These are phyloP conservation scores for Zapus hudsonius DNA, from an alignment of 2,113 vertebrate species.

Conservation along the genomic window DNA sequence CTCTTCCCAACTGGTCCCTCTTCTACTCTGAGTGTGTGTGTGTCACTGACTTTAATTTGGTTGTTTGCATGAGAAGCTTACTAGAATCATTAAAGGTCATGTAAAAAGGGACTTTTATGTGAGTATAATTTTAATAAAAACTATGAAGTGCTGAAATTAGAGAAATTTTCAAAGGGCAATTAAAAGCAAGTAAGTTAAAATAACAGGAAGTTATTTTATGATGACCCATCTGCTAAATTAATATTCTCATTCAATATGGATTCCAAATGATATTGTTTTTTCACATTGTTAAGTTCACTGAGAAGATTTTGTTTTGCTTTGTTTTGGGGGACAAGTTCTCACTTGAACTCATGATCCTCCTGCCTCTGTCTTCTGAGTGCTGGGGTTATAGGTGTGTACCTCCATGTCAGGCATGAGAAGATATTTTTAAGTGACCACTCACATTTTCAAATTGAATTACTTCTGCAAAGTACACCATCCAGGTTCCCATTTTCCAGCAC, in stretches of 20 bases:
- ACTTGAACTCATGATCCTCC: neutral
- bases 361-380: neutral
- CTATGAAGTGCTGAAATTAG: neutral
- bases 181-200: conserved; percentile 46
- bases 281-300: conserved; percentile 20
- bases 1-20: too few species aligned
- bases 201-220: conserved; percentile 45
- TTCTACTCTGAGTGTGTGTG: too few species aligned
- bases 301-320: neutral
- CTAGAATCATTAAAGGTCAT: neutral
- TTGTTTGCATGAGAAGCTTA: too few species aligned
- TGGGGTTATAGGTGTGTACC: neutral
- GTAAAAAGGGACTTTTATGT: neutral
- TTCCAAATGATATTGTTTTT: conserved; percentile 3
- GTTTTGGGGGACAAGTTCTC: too few species aligned
- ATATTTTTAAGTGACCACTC: conserved; percentile 20
- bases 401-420: neutral
- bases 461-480: conserved; percentile 12
- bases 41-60: too few species aligned
- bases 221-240: conserved; percentile 41
- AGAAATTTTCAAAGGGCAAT: conserved; percentile 41
- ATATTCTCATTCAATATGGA: neutral
- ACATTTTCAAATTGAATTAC: conserved; percentile 45
- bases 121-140: conserved; percentile 15
- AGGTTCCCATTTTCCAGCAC: conserved; percentile 1